phyloP scores from a whole-genome alignment of 2,888 invertebrate species.

The Eupithecia insigniata region DNA sequence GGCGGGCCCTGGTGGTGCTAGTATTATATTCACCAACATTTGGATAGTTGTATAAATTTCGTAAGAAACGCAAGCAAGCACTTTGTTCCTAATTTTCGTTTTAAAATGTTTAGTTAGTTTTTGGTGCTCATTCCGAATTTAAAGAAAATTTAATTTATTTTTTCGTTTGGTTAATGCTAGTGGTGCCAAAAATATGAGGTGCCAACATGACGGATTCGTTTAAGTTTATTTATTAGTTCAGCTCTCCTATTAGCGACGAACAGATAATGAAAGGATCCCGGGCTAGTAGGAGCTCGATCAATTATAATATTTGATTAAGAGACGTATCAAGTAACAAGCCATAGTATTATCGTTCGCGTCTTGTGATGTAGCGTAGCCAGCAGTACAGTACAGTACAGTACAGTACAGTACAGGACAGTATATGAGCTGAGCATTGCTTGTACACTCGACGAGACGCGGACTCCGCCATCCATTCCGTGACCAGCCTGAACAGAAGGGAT shows the following conservation, averaged over 20 bases:
- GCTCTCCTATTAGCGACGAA: constrained; percentile 24
- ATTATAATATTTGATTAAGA: background rate
- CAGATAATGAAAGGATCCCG: constrained; percentile 10
- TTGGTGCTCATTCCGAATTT: constrained; percentile 69
- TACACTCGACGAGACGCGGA: constrained; percentile 8
- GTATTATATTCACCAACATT: constrained; percentile 49
- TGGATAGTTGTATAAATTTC: constrained; percentile 46
- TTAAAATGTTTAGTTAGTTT: constrained; percentile 46
- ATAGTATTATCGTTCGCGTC: background rate
- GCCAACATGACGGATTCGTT: constrained; percentile 62
- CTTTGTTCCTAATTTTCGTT: constrained; percentile 68
- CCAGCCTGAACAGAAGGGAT: constrained; percentile 8
- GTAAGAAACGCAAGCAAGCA: constrained; percentile 45
- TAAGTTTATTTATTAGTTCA: constrained; percentile 36
- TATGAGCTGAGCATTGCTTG: no score
- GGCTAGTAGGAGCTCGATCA: constrained; percentile 5
- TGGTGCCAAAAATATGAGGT: constrained; percentile 78
- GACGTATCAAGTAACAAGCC: background rate
- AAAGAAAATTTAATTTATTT: constrained; percentile 46
- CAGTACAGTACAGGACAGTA: no score
- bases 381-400: no score
- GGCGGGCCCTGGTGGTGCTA: constrained; percentile 62
- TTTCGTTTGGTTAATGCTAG: constrained; percentile 62
- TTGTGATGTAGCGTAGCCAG: no score
- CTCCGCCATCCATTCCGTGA: constrained; percentile 12